Conservation (phyloP, 2,888 invertebrate species). For the Biston betularia region DNA sequence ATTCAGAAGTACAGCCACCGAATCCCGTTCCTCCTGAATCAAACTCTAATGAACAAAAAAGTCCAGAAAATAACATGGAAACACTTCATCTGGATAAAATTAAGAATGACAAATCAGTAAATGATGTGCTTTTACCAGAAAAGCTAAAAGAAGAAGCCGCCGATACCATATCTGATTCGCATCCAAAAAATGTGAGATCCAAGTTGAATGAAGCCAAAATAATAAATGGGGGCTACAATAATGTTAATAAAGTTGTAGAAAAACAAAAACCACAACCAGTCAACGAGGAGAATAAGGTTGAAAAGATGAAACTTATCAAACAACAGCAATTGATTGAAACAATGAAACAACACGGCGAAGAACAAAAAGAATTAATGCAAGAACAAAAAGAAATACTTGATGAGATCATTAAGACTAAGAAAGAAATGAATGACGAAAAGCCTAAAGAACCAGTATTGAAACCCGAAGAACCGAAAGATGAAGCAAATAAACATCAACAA, state of each 20-base stretch:
- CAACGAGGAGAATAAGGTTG: constrained; percentile 60
- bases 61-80: constrained; percentile 56
- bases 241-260: constrained; percentile 50
- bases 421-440: constrained; percentile 70
- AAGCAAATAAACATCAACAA: constrained; percentile 48
- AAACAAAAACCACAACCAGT: constrained; percentile 51
- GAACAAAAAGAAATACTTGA: constrained; percentile 88
- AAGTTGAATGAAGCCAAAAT: constrained; percentile 60
- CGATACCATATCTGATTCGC: constrained; percentile 64
- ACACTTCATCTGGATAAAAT: constrained; percentile 15
- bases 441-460: constrained; percentile 71
- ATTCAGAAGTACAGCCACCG: constrained; percentile 79
- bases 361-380: constrained; percentile 88
- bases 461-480: constrained; percentile 27
- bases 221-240: constrained; percentile 53
- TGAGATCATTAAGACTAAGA: constrained; percentile 86
- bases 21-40: constrained; percentile 80
- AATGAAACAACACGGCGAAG: constrained; percentile 89
- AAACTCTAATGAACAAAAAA: constrained; percentile 70
- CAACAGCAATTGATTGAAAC: constrained; percentile 86
- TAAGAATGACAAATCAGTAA: constrained; percentile 32
- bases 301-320: constrained; percentile 57
- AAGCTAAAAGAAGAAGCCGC: constrained; percentile 51
- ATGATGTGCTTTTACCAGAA: constrained; percentile 41
- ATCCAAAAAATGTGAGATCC: constrained; percentile 68